A percentile compares a stretch with the other conserved stretches of the same genome.
These are phyloP conservation scores for Plebejus anna DNA, from an alignment of 2,888 invertebrate species.

Conservation along the genomic window DNA sequence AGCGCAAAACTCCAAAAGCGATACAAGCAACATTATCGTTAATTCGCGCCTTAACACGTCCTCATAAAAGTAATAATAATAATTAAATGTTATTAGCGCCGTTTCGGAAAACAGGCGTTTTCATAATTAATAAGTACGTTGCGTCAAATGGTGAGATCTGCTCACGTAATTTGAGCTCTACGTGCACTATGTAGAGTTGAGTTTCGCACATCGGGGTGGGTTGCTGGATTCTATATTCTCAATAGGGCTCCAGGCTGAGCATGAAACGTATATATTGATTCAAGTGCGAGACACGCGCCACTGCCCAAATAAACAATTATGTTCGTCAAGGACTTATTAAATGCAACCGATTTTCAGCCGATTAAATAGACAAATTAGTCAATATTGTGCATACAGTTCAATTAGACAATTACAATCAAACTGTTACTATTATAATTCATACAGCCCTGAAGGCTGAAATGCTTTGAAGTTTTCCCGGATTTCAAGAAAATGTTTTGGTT, in stretches of 20 bases:
- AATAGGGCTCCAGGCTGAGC: conserved; percentile 10
- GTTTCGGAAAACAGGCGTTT: conserved; percentile 26
- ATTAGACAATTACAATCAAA: too few relatives aligned
- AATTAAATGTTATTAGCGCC: conserved; percentile 17
- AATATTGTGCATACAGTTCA: too few relatives aligned
- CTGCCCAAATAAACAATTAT: conserved; percentile 30
- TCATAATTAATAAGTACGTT: conserved; percentile 24
- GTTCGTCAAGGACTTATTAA: background rate
- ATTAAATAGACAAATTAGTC: background rate
- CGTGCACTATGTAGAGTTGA: background rate
- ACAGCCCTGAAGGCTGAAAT: too few relatives aligned
- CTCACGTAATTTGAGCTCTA: background rate
- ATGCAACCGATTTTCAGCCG: background rate
- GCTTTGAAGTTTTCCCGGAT: too few relatives aligned
- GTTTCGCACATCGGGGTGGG: background rate
- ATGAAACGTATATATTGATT: conserved; percentile 29
- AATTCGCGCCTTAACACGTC: conserved; percentile 5
- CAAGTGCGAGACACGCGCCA: conserved; percentile 34
- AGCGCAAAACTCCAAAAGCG: conserved; percentile 5
- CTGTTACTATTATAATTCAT: too few relatives aligned
- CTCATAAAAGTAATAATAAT: conserved; percentile 24
- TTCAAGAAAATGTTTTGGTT: too few relatives aligned
- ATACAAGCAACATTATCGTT: background rate
- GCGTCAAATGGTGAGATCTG: background rate
- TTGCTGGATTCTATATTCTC: conserved; percentile 10